These are phyloP conservation scores for Drosophila dives DNA, from an alignment of 2,888 invertebrate species.

Conservation along the genomic window DNA sequence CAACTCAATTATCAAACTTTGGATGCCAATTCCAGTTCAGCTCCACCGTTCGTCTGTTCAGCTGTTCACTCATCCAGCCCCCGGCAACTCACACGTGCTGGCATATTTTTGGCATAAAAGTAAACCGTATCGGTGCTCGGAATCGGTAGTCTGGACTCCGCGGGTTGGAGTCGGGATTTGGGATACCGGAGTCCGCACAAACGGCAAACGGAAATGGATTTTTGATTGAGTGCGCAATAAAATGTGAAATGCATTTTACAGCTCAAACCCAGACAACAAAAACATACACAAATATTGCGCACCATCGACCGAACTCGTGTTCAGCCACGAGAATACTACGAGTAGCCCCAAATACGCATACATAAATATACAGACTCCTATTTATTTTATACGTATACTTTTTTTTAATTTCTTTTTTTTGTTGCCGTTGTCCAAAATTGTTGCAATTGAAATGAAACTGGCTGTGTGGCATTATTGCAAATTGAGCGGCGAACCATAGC, in stretches of 20 bases:
- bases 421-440: conserved; percentile 42
- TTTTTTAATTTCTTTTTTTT: conserved; percentile 26
- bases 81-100: conserved; percentile 39
- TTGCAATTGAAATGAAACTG: conserved; percentile 64
- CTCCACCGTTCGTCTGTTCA: conserved; percentile 25
- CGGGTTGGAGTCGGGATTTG: conserved; percentile 5
- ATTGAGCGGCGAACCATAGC: conserved; percentile 60
- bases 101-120: conserved; percentile 48
- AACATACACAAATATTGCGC: conserved; percentile 35
- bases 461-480: conserved; percentile 58
- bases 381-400: conserved; percentile 12
- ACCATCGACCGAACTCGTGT: conserved; percentile 43
- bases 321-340: conserved; percentile 20
- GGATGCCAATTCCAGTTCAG: conserved; percentile 56
- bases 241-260: conserved; percentile 79
- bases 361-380: conserved; percentile 1
- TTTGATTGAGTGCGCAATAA: conserved; percentile 80
- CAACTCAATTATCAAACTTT: conserved; percentile 79
- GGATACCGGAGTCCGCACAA: conserved; percentile 40
- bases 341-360: conserved; percentile 36
- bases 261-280: conserved; percentile 56
- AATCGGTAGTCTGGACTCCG: conserved; percentile 1
- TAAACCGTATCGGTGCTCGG: conserved; percentile 24
- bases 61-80: conserved; percentile 30
- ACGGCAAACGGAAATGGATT: conserved; percentile 78